Evolutionary conservation across 2,113 vertebrate genomes (phyloP).

Genomic region (Syrrhaptes paradoxus): DNA sequence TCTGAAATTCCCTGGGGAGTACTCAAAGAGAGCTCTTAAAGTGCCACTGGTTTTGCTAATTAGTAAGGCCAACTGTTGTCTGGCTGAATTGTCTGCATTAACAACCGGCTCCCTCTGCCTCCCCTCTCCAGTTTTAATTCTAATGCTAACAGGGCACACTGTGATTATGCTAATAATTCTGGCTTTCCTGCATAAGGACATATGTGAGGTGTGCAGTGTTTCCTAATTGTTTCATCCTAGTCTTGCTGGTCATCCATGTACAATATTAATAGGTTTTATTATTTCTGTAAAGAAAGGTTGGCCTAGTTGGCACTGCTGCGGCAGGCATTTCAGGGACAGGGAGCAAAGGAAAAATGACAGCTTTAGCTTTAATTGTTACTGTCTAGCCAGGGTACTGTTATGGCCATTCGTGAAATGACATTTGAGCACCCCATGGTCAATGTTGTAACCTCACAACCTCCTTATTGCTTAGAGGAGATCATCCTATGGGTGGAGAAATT

Average conservation of each 20-base stretch:
- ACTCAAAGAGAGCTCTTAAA: constrained; percentile 50
- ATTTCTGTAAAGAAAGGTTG: constrained; percentile 2
- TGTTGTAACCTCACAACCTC: not conserved
- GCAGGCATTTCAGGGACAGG: not conserved
- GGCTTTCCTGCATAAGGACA: constrained; percentile 52
- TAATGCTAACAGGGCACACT: constrained; percentile 60
- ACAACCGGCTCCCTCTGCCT: constrained; percentile 30
- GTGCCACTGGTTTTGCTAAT: constrained; percentile 60
- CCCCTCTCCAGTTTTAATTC: constrained; percentile 46
- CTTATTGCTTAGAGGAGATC: not conserved
- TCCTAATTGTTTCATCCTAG: constrained; percentile 49
- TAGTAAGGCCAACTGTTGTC: constrained; percentile 68
- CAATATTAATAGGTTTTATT: not conserved
- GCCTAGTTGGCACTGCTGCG: not conserved
- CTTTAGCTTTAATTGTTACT: not conserved
- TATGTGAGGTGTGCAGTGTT: constrained; percentile 45
- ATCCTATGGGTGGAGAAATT: not conserved
- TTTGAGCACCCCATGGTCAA: not conserved
- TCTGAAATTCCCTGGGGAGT: constrained; percentile 35
- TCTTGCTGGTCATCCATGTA: not conserved
- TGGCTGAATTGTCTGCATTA: constrained; percentile 51
- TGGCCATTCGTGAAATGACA: not conserved
- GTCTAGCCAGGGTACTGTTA: not conserved
- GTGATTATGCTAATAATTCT: constrained; percentile 74
- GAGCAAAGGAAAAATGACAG: not conserved